Evolutionary conservation across 2,113 vertebrate species (phyloP).

Genomic region (Mobula birostris): DNA sequence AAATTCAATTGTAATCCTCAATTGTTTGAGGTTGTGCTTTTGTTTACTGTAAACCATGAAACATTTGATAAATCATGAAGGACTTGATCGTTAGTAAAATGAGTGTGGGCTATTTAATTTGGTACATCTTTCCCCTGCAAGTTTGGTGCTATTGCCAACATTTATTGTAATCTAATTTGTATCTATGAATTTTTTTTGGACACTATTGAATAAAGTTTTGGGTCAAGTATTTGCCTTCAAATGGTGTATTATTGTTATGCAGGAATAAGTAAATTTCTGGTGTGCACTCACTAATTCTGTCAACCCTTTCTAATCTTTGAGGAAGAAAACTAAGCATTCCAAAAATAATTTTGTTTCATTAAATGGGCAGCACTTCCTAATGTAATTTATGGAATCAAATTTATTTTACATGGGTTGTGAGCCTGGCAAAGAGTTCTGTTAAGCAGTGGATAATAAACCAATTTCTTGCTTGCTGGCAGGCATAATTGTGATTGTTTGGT

Average conservation of each 20-base stretch:
- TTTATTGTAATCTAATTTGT: not conserved
- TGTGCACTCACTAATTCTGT: not conserved
- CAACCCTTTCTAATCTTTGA: not conserved
- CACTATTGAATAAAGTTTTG: constrained; percentile 28
- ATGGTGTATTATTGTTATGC: not conserved
- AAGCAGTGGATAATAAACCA: not conserved
- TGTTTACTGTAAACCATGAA: constrained; percentile 26
- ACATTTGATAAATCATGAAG: constrained; percentile 34
- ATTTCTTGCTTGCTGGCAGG: not conserved
- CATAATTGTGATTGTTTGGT: not conserved
- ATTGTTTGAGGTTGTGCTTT: constrained; percentile 12
- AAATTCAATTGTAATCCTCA: constrained; percentile 12
- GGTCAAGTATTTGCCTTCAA: not conserved
- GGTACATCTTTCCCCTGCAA: not conserved
- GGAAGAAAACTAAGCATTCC: not conserved
- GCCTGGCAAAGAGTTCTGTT: not conserved
- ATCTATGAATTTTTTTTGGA: constrained; percentile 17
- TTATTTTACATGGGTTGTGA: not conserved
- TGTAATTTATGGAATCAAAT: not conserved
- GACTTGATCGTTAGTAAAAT: not conserved
- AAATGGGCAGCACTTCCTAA: not conserved
- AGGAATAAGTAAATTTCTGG: not conserved
- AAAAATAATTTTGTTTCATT: not conserved
- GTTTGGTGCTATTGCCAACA: not conserved
- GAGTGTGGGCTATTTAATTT: not conserved